These are phyloP conservation scores for Charanyca ferruginea DNA, from an alignment of 2,888 invertebrate species.

Conservation along the genomic window DNA sequence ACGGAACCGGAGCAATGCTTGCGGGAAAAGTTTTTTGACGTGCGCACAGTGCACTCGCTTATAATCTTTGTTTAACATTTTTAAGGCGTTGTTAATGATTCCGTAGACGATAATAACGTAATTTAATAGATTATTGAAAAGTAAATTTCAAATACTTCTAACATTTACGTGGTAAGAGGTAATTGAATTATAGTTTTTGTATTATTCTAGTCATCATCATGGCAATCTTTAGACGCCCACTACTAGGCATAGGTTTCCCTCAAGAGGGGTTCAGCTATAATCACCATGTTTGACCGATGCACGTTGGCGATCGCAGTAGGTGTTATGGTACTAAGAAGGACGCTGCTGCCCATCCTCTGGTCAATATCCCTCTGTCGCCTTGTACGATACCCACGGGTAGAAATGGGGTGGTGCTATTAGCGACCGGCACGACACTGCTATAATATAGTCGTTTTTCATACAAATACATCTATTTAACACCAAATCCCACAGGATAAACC, in stretches of 20 bases:
- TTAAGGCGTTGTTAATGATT: conserved; percentile 33
- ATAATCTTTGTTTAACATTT: conserved; percentile 44
- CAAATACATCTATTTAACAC: conserved; percentile 67
- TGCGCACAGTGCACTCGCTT: conserved; percentile 41
- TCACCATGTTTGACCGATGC: too few relatives aligned
- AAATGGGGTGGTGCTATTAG: too few relatives aligned
- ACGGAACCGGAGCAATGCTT: conserved; percentile 68
- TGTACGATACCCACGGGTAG: too few relatives aligned
- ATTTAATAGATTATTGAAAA: conserved; percentile 7
- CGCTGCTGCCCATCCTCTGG: too few relatives aligned
- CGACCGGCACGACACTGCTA: too few relatives aligned
- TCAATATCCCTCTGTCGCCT: too few relatives aligned
- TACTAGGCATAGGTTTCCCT: too few relatives aligned
- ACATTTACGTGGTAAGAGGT: background rate
- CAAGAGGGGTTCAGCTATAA: too few relatives aligned
- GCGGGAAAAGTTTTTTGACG: conserved; percentile 62
- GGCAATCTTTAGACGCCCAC: too few relatives aligned
- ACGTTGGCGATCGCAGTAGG: too few relatives aligned
- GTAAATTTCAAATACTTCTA: background rate
- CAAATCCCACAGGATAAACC: conserved; percentile 83
- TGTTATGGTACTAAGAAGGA: too few relatives aligned
- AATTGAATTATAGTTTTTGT: background rate
- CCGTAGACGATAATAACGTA: conserved; percentile 20
- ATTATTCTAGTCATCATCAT: too few relatives aligned
- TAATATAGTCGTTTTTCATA: conserved; percentile 9